Evolutionary conservation across 2,113 vertebrate species (phyloP).

Genomic region (Bubo scandiacus): DNA sequence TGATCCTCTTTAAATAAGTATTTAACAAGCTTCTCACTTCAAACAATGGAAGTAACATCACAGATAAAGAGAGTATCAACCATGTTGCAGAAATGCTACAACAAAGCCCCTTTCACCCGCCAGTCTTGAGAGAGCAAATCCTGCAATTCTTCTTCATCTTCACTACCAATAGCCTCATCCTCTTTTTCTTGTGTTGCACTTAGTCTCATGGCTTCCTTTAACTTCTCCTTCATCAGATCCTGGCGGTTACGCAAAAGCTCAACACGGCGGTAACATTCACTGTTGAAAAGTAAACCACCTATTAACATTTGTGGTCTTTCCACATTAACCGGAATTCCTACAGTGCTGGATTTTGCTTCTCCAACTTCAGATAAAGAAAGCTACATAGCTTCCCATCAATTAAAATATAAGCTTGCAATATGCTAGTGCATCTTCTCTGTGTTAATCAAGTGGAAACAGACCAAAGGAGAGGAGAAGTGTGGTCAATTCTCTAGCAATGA

Average conservation of each 20-base stretch:
- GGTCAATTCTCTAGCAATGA: background rate
- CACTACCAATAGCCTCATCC: constrained; percentile 73
- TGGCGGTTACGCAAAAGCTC: constrained; percentile 87
- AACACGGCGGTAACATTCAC: constrained; percentile 89
- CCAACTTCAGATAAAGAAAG: background rate
- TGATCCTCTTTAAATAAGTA: constrained; percentile 17
- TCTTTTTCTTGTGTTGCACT: constrained; percentile 68
- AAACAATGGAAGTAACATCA: background rate
- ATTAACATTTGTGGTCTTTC: background rate
- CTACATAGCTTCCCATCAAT: background rate
- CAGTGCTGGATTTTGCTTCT: background rate
- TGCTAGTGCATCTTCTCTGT: background rate
- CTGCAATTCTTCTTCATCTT: constrained; percentile 88
- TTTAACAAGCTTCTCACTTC: background rate
- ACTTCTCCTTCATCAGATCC: constrained; percentile 81
- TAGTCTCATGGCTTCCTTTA: constrained; percentile 60
- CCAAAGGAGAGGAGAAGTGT: background rate
- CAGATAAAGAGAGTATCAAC: background rate
- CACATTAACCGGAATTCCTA: background rate
- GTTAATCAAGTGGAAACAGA: background rate
- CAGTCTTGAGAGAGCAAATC: constrained; percentile 90
- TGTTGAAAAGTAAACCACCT: constrained; percentile 17
- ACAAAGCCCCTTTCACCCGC: constrained; percentile 92
- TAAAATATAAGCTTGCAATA: background rate
- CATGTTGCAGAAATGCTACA: constrained; percentile 62